Evolutionary conservation across 2,888 invertebrate genomes (phyloP), one percentile per base, ranked within the genome.

Genomic region (Dynastes hyllus): DNA sequence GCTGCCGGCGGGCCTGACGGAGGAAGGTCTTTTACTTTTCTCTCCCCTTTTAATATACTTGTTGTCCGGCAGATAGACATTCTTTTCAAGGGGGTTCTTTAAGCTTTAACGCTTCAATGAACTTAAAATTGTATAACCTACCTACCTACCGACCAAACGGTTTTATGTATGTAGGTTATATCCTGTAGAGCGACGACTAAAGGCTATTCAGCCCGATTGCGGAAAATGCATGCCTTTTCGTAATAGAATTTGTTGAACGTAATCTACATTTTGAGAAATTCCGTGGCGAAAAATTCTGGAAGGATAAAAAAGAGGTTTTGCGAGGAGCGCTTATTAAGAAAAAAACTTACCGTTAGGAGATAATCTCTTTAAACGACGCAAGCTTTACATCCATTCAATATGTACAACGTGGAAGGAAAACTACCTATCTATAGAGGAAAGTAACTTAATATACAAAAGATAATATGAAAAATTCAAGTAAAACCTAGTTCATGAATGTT

Each of bases 1-100:
- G 50, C n/a, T 61, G 61, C n/a, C 27, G 40, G 61, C 73, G 8
- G 55, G 22, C 8, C 55, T 22, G 45, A 22, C 22, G 55, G 55
- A 45, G n/a, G 29, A 37, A 32, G 61, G 50, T 58, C 61, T 61
- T 61, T 75, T 61, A 27, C 73, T 75, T 61, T 61, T 58, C 61
- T 61, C 45, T 40, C 73, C 69, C 69, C 55, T 58, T 69, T 75
- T 75, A 55, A 75, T 75, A 61, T 75, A 75, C 40, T 75, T 50
- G 73, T 75, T 75, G 73, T 75, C 61, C 73, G 45, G 61, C 55
- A 75, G 61, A 75, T 75, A 61, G 73, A 75, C 73, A 61, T 75
- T 75, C 73, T 61, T 63, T 75, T 75, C 73, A 75, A 75, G 61
- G 61, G 55, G 55, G 50, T 75, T 61, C 55, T 61, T 71, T 71